Evolutionary conservation across 2,888 invertebrate species (phyloP).

Genomic region (Cepaea hortensis): DNA sequence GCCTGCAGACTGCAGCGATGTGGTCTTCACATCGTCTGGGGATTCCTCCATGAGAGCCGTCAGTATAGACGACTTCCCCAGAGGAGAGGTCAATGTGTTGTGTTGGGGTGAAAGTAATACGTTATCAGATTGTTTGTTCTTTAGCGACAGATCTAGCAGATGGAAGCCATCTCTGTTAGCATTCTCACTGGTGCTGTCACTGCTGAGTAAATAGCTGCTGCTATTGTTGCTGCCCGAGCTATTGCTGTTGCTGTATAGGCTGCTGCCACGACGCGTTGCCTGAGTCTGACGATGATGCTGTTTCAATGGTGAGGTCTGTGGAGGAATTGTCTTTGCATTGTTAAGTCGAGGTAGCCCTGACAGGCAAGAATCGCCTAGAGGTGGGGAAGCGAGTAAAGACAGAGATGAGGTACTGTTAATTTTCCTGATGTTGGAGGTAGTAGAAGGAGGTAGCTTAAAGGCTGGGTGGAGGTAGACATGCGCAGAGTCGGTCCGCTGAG

Average conservation of each 20-base stretch:
- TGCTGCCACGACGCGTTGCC: slow-evolving; percentile 25
- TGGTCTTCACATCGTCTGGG: background rate
- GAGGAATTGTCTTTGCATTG: slow-evolving; percentile 39
- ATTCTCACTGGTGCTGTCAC: background rate
- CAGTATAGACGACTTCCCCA: background rate
- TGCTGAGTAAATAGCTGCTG: background rate
- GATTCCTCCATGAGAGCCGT: slow-evolving; percentile 23
- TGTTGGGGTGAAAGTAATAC: background rate
- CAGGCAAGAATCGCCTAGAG: slow-evolving; percentile 19
- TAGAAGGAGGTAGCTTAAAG: slow-evolving; percentile 51
- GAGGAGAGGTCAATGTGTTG: slow-evolving; percentile 5
- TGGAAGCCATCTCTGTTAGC: slow-evolving; percentile 4
- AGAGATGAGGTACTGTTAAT: slow-evolving; percentile 43
- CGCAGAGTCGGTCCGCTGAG: slow-evolving; percentile 20
- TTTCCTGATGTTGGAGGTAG: slow-evolving; percentile 40
- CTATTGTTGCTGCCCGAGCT: slow-evolving; percentile 23
- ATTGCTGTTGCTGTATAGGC: background rate
- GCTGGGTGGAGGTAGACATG: slow-evolving; percentile 50
- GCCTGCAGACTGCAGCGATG: background rate
- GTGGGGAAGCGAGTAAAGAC: slow-evolving; percentile 27
- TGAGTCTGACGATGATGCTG: slow-evolving; percentile 18
- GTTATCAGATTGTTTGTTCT: slow-evolving; percentile 6
- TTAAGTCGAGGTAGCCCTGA: slow-evolving; percentile 22
- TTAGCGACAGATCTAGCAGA: slow-evolving; percentile 28
- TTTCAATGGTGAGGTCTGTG: slow-evolving; percentile 32